Evolutionary conservation across 2,113 vertebrate genomes (phyloP), one percentile per base, ranked within the genome.

Genomic region (Dicaeum eximium): DNA sequence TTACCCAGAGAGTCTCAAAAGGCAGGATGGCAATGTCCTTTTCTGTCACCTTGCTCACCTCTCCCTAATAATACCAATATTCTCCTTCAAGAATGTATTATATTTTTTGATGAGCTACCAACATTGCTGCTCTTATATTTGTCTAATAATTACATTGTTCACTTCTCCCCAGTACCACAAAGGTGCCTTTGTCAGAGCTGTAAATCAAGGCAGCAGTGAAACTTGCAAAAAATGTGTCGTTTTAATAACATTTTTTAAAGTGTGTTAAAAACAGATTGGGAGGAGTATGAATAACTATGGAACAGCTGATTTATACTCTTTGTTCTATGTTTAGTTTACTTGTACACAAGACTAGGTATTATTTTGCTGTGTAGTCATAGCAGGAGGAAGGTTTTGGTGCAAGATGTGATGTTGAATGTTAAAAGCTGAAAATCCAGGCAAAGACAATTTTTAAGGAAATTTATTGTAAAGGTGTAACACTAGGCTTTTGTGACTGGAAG

Each of bases 191-290:
- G 80, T 93, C 72, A 94, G 88, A 92, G 60, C 88, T 91, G 80
- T 95, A 81, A 89, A 90, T 92, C 86, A 92, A 87, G 64, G 71
- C 53, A 40, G 21, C 57, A 57, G 56, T 17, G 30, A 94, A 91
- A 92, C 65, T 64, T 40, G 54, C 78, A 81, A 89, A 74, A 93
- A 92, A 86, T 73, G 23, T 37, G 40, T 58, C 87, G 58, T 86
- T 88, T 96, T 71, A 96, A 80, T 57, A 91, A 56, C 90, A 42
- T 61, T 86, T 88, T 51, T 93, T 33, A 66, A 91, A 93, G 64
- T 80, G 60, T 60, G 44, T 88, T 56, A 48, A 53, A 88, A 93
- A 48, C 80, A 67, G 25, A 75, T 64, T 69, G 70, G 15, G 42
- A 90, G 38, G 64, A 73, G 28, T 66, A 45, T 82, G 69, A 88